phyloP scores from a whole-genome alignment of 2,113 vertebrate genomes.

The Semnornis frantzii region DNA sequence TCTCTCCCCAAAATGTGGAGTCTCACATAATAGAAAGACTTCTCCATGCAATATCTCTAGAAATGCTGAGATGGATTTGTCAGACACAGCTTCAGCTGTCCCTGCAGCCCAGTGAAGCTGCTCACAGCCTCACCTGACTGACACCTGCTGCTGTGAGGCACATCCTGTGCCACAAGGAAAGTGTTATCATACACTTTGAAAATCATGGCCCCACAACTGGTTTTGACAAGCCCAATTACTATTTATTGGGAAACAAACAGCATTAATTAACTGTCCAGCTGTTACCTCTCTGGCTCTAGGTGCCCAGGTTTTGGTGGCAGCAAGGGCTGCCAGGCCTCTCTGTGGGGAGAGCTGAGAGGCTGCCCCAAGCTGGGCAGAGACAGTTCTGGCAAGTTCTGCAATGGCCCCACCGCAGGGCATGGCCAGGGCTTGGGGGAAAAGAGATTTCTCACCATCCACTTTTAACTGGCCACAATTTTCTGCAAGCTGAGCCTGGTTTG shows the following conservation, averaged over 20 bases:
- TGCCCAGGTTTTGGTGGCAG: background rate
- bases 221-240: background rate
- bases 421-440: background rate
- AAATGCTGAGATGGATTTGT: too few relatives aligned
- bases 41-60: too few relatives aligned
- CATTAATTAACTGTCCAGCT: background rate
- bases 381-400: rapidly evolving
- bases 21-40: too few relatives aligned
- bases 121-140: too few relatives aligned
- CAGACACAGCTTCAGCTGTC: background rate
- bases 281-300: rapidly evolving
- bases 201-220: background rate
- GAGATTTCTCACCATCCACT: background rate
- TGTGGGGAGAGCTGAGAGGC: background rate
- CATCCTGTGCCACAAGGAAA: background rate
- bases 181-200: background rate
- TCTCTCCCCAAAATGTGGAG: background rate
- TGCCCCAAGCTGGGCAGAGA: rapidly evolving
- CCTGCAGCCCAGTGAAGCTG: too few relatives aligned
- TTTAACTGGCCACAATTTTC: background rate
- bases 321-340: background rate
- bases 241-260: background rate
- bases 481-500: background rate
- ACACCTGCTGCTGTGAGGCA: background rate
- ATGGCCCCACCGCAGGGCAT: rapidly evolving